Percentiles rank a stretch among this genome's conserved stretches.
Conservation (phyloP, 2,888 invertebrate species). For the Netelia melanura region DNA sequence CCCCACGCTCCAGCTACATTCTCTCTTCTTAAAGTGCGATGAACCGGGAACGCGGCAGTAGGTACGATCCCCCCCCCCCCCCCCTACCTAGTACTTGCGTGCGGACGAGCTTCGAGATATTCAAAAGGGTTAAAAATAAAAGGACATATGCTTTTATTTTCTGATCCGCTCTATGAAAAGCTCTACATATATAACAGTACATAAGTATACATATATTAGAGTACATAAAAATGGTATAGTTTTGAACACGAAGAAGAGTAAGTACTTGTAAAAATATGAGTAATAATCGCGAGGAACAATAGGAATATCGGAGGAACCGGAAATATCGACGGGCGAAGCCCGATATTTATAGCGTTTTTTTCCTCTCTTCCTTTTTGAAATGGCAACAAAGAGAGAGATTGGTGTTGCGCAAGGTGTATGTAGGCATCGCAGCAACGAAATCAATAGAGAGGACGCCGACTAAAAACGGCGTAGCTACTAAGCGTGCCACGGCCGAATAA, state of each 20-base stretch:
- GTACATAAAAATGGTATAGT: not conserved
- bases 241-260: not conserved
- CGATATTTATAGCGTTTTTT: not conserved
- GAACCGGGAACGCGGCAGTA: constrained; percentile 34
- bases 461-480: not conserved
- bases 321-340: not conserved
- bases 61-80: not conserved
- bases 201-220: not conserved
- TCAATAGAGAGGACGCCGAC: constrained; percentile 21
- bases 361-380: not conserved
- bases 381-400: not conserved
- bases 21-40: constrained; percentile 52
- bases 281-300: not conserved
- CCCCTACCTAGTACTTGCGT: too few relatives aligned
- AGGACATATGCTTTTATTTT: constrained; percentile 29
- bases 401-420: not conserved
- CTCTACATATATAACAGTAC: not conserved
- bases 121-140: constrained; percentile 52
- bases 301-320: not conserved
- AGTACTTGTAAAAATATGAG: too few relatives aligned
- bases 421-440: constrained; percentile 9
- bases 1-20: too few relatives aligned
- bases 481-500: constrained; percentile 38
- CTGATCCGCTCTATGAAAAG: not conserved
- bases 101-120: constrained; percentile 2